A percentile compares a stretch with the other conserved stretches of the same genome.
Conservation (phyloP, 1,140 invertebrate genomes). For the Drosophila prosaltans region DNA sequence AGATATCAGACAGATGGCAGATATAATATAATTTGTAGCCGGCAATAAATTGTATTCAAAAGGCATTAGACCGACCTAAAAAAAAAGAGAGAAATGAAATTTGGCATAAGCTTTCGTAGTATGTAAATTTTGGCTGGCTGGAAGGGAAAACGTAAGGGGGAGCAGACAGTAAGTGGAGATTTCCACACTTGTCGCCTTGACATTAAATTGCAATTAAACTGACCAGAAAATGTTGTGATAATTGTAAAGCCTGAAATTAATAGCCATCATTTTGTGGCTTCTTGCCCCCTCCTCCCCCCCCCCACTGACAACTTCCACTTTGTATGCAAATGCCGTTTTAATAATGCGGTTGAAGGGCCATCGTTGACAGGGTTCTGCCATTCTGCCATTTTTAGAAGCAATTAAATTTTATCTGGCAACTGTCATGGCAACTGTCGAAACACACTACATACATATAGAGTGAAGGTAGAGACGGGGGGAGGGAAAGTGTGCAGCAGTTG, state of each 20-base stretch:
- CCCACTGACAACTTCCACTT: background rate
- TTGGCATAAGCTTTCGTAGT: background rate
- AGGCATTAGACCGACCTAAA: background rate
- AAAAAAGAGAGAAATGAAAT: background rate
- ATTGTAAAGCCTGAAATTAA: conserved; percentile 73
- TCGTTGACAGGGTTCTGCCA: background rate
- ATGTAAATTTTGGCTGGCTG: conserved; percentile 1
- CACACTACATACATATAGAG: background rate
- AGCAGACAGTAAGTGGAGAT: conserved; percentile 11
- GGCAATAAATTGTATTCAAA: conserved; percentile 5
- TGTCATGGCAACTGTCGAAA: conserved; percentile 43
- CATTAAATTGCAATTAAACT: conserved; percentile 75
- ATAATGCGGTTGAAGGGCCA: conserved; percentile 50
- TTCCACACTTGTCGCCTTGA: conserved; percentile 51
- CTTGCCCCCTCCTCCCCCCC: background rate
- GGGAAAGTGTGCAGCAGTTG: conserved; percentile 6
- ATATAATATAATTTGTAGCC: conserved; percentile 3
- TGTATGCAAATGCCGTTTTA: conserved; percentile 68
- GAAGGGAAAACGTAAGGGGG: background rate
- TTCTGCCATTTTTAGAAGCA: conserved; percentile 59
- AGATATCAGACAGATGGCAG: background rate
- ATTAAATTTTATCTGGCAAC: conserved; percentile 73
- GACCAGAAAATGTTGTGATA: conserved; percentile 76
- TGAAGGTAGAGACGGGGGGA: background rate
- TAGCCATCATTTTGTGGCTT: conserved; percentile 66